phyloP scores from a whole-genome alignment of 2,113 vertebrate genomes.

The Nyctibius bracteatus region DNA sequence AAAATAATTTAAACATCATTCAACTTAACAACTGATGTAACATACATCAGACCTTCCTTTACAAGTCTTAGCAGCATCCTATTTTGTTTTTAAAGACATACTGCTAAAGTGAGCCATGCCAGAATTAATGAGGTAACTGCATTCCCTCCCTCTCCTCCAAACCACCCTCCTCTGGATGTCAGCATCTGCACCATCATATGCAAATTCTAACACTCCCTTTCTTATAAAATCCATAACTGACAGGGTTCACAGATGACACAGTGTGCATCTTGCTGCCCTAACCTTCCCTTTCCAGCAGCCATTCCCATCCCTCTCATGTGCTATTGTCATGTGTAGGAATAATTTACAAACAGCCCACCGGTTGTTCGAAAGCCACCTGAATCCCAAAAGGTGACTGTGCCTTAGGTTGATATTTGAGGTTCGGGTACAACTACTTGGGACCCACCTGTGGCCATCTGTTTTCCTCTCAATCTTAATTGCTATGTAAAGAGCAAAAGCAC shows the following conservation, averaged over 20 bases:
- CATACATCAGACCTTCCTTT: not conserved
- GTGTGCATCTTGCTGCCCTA: not conserved
- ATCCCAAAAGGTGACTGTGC: not conserved
- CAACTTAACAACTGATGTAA: not conserved
- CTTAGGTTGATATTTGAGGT: not conserved
- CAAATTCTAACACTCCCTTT: not conserved
- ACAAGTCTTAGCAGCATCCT: not conserved
- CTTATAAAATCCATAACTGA: not conserved
- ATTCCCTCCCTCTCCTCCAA: not conserved
- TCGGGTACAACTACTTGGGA: not conserved
- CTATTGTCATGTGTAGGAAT: not conserved
- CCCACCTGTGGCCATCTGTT: not conserved
- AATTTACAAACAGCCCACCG: not conserved
- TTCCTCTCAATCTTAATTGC: not conserved
- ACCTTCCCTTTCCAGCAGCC: not conserved
- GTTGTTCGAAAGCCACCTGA: not conserved
- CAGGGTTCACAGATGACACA: not conserved
- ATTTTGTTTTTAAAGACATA: not conserved
- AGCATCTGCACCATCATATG: accelerated
- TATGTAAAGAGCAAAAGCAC: not conserved
- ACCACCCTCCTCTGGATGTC: not conserved
- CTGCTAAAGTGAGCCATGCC: not conserved
- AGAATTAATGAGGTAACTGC: not conserved
- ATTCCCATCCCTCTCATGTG: not conserved
- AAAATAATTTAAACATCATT: not conserved